Percentiles rank a stretch among this genome's conserved stretches.
Conservation (phyloP, 2,888 invertebrate genomes). For the Caradrina kadenii region DNA sequence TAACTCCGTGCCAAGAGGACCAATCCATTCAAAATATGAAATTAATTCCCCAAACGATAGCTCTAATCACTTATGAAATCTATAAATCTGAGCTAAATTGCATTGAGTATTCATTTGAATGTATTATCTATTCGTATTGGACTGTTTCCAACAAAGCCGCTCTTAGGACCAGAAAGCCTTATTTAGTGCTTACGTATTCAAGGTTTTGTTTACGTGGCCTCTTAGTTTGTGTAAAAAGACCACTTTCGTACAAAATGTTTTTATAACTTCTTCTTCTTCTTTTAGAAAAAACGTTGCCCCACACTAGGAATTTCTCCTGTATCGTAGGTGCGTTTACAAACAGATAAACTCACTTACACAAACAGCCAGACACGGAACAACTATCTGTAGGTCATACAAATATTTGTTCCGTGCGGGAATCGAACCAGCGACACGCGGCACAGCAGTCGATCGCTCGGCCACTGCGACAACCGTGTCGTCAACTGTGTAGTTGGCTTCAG, state of each 20-base stretch:
- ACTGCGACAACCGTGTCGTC: too few relatives aligned
- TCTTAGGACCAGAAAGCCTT: constrained; percentile 22
- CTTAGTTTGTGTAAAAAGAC: constrained; percentile 16
- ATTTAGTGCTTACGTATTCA: constrained; percentile 39
- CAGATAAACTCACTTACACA: too few relatives aligned
- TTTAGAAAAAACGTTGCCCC: too few relatives aligned
- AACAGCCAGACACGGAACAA: too few relatives aligned
- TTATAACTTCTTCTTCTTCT: too few relatives aligned
- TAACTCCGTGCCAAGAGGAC: constrained; percentile 17
- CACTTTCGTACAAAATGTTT: constrained; percentile 7
- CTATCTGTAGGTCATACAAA: too few relatives aligned
- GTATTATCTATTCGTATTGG: constrained; percentile 49
- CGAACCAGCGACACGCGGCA: too few relatives aligned
- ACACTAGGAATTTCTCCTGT: too few relatives aligned
- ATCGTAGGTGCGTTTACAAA: too few relatives aligned
- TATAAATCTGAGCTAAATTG: constrained; percentile 50
- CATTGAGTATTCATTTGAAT: constrained; percentile 47
- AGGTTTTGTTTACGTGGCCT: constrained; percentile 35
- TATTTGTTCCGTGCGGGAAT: too few relatives aligned
- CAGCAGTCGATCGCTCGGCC: too few relatives aligned
- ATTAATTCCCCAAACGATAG: constrained; percentile 30
- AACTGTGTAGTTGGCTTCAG: constrained; percentile 10
- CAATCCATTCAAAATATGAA: constrained; percentile 48
- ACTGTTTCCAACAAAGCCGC: constrained; percentile 30
- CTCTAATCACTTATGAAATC: constrained; percentile 44